Evolutionary conservation across 1,140 invertebrate genomes (phyloP), one percentile per base, ranked within the genome.

Genomic region (Vanessa atalanta): DNA sequence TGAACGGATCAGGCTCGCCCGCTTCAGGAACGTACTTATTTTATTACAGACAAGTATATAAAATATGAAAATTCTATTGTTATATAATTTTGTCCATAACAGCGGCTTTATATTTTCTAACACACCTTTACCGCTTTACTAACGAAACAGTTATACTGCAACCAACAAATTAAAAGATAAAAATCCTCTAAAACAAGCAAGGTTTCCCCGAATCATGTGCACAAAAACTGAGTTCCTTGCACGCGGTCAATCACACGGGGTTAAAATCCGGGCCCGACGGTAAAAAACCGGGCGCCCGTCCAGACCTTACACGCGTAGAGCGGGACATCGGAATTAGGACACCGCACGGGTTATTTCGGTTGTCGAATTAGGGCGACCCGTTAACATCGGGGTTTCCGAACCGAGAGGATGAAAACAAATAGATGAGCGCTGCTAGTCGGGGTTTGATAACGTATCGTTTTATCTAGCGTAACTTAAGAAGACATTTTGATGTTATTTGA

Each of bases 341-440:
- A 87, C 77, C 78, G 80, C 81, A 79, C 84, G 85, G 79, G 78
- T 87, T 92, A 92, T 90, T 92, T 92, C 80, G 82, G 87, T 83
- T 75, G 77, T 78, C 79, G 84, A 90, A 88, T 86, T 90, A 85
- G 90, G 83, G 77, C 88, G 85, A 76, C 82, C 86, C 83, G 87
- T 90, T 88, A 88, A 87, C 85, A 87, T 85, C 87, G 81, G 79
- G 85, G 83, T 85, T 85, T 84, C 75, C 78, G 79, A 84, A 80
- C 72, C 78, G 76, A 65, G 73, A 80, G 75, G 80, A 81, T 84
- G 79, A 82, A 81, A 88, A 84, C 83, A 84, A 83, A 83, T 88
- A 86, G 78, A 80, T 80, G 31, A 61, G 23, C 70, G 20, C 43
- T 15, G 60, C 37, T 47, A 57, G 55, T 60, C n/a, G 55, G 43